These are phyloP conservation scores for Scylla paramamosain DNA, from an alignment of 1,140 invertebrate genomes.

Conservation along the genomic window DNA sequence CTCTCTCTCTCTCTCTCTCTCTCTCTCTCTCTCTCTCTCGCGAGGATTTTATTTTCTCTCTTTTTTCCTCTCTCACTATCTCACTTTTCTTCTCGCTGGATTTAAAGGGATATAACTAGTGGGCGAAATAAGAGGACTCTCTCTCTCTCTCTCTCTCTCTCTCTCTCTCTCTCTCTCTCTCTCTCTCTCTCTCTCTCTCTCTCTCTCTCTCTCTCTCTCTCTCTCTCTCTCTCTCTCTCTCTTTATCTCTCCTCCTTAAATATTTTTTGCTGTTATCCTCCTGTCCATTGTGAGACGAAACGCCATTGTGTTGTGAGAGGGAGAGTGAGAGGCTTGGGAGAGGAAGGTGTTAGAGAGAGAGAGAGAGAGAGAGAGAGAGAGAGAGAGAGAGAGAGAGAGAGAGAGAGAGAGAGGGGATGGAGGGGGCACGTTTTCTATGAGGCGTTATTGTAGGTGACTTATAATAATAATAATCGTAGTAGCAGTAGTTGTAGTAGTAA, in stretches of 20 bases:
- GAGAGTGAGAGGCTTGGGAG: neutral
- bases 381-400: no score
- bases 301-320: neutral
- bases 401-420: no score
- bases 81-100: neutral
- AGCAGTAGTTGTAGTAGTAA: no score
- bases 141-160: neutral
- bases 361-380: conserved; percentile 12
- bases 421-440: no score
- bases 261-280: neutral
- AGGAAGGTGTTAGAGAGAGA: neutral
- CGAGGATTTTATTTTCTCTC: no score
- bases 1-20: no score
- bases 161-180: conserved; percentile 16
- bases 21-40: neutral
- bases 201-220: conserved; percentile 20
- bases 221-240: neutral
- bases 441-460: no score
- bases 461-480: no score
- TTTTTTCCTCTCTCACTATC: neutral
- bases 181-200: conserved; percentile 21
- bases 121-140: neutral
- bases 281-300: neutral
- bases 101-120: neutral
- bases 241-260: neutral